Evolutionary conservation across 2,797 vertebrate genomes (phyloP), one percentile per base, ranked within the genome.

Genomic region (Percopsis omiscomaycus): DNA sequence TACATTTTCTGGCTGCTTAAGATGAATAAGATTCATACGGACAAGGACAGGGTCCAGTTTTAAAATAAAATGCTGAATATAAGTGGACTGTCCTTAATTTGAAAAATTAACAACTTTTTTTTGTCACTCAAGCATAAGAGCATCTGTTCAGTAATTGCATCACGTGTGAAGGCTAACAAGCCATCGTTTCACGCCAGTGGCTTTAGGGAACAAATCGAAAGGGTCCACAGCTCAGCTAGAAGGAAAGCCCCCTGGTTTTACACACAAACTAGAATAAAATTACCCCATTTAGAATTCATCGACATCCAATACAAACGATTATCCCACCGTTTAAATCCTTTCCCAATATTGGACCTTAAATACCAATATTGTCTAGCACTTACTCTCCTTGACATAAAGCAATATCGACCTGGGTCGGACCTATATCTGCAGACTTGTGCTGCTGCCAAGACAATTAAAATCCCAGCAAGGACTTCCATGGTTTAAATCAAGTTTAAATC

Each of bases 361-460:
- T 69, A 77, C 77, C 3, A 14, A 65, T 77, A 60, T 29, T 50
- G 67, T 66, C 69, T 37, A 55, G 3, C 37, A 3, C 14, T 10
- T 51, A 74, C 68, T 70, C 60, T 68, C 53, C 63, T 37, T 56
- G 73, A 84, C 78, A 84, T 79, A 84, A 86, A 89, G 76, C 75
- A 74, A 63, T 82, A 89, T 90, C 55, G 84, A 88, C 72, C 82
- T 55, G 1, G 30, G 15, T 64, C 9, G 71, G 56, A 70, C 74
- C 77, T 68, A 73, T 80, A 86, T 79, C 80, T 71, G 78, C 67
- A 60, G 55, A 74, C 64, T 72, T 69, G 64, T 64, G 69, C 61
- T 75, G 30, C 64, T 63, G 85, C 82, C 84, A 82, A 87, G 68
- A 74, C 81, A 78, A 89, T 88, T 89, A 89, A 83, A 81, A 64